These are phyloP conservation scores for Drosophila mimica DNA, from an alignment of 2,888 invertebrate species.

Conservation along the genomic window DNA sequence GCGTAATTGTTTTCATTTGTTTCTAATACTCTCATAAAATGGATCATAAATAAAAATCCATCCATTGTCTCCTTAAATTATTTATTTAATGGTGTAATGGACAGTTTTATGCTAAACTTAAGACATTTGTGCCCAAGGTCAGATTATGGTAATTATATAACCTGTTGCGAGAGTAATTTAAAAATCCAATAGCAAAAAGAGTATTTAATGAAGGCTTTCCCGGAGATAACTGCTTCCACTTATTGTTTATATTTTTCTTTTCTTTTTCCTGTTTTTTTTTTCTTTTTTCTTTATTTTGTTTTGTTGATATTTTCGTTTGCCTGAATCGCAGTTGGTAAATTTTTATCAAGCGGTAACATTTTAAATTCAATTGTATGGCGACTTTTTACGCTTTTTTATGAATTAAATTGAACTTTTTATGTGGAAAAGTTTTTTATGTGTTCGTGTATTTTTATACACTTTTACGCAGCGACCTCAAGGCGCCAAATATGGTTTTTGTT, in stretches of 20 bases:
- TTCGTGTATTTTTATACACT: conserved; percentile 38
- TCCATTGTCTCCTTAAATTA: background rate
- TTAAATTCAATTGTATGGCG: conserved; percentile 75
- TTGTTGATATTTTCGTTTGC: conserved; percentile 20
- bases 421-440: conserved; percentile 56
- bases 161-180: background rate
- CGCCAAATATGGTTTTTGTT: conserved; percentile 55
- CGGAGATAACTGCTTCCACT: background rate
- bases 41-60: background rate
- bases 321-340: conserved; percentile 48
- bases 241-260: background rate
- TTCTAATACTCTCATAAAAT: conserved; percentile 9
- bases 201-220: conserved; percentile 16
- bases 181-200: background rate
- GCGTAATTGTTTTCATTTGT: conserved; percentile 68
- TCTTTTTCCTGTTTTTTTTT: background rate
- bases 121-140: background rate
- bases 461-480: conserved; percentile 72
- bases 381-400: conserved; percentile 74
- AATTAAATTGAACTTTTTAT: conserved; percentile 80
- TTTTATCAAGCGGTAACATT: conserved; percentile 76
- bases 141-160: background rate
- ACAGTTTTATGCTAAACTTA: background rate
- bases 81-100: background rate
- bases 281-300: background rate